Conservation (phyloP, 2,113 vertebrate species). For the Hystrix brachyura region DNA sequence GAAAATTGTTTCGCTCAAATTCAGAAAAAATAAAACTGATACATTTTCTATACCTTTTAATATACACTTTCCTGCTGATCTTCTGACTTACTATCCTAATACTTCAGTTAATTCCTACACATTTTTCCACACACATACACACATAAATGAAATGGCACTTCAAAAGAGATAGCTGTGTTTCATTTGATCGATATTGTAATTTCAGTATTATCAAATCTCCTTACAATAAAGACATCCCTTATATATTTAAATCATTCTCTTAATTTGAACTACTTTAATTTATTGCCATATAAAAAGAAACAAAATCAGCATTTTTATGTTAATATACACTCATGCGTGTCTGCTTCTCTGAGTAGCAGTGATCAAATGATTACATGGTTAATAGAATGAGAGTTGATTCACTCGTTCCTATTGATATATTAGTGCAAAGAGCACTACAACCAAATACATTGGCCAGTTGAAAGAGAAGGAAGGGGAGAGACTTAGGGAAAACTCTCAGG, state of each 20-base stretch:
- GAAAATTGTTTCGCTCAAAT: neutral
- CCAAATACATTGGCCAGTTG: neutral
- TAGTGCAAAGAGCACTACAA: neutral
- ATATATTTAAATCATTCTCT: neutral
- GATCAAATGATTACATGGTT: neutral
- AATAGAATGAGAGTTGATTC: neutral
- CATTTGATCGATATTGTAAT: neutral
- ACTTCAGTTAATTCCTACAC: neutral
- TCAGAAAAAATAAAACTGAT: neutral
- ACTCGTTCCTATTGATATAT: neutral
- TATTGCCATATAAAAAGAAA: neutral
- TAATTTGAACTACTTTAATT: neutral
- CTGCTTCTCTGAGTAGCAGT: neutral
- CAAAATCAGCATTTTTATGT: neutral
- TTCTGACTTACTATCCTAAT: neutral
- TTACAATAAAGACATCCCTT: neutral
- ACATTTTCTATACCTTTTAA: neutral
- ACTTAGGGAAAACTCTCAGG: neutral
- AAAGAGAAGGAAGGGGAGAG: neutral
- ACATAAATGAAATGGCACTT: neutral
- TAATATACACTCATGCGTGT: neutral
- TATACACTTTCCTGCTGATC: neutral
- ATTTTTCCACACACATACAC: neutral
- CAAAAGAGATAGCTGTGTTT: neutral
- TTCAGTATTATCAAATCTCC: neutral